Percentiles rank a stretch among this genome's conserved stretches.
Conservation (phyloP, 1,140 invertebrate genomes). For the Lepidurus apus region DNA sequence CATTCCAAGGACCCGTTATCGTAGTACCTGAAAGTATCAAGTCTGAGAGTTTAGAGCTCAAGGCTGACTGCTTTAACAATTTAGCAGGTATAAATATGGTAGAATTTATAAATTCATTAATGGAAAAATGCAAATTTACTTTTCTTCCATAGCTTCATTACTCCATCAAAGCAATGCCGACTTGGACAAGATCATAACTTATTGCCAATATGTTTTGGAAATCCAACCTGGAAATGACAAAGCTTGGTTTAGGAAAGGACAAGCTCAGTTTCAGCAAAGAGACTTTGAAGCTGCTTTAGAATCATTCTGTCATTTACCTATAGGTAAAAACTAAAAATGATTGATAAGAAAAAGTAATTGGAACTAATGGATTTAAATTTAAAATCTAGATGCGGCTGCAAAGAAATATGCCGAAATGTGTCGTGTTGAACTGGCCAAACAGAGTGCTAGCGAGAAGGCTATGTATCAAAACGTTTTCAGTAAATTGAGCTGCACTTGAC, state of each 20-base stretch:
- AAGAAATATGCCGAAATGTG: neutral
- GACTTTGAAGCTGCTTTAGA: constrained; percentile 19
- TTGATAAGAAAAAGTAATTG: neutral
- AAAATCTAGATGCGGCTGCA: neutral
- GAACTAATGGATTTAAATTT: neutral
- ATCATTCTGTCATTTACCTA: neutral
- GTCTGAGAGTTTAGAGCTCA: neutral
- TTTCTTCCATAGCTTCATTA: neutral
- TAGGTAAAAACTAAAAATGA: neutral
- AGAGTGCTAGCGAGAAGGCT: neutral
- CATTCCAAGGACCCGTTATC: neutral
- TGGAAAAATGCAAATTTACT: neutral
- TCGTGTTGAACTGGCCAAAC: neutral
- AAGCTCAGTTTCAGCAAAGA: neutral
- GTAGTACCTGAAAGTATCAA: neutral
- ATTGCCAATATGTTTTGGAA: constrained; percentile 22
- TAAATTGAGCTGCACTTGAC: neutral
- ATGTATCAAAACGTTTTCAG: constrained; percentile 3
- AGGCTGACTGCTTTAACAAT: constrained; percentile 27
- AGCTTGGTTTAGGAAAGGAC: constrained; percentile 26
- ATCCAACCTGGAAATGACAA: neutral
- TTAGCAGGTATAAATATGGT: constrained; percentile 23
- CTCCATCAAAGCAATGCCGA: constrained; percentile 22
- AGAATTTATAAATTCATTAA: neutral
- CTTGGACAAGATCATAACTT: constrained; percentile 25